Evolutionary conservation across 2,113 vertebrate genomes (phyloP).

Genomic region (Anoura caudifer): DNA sequence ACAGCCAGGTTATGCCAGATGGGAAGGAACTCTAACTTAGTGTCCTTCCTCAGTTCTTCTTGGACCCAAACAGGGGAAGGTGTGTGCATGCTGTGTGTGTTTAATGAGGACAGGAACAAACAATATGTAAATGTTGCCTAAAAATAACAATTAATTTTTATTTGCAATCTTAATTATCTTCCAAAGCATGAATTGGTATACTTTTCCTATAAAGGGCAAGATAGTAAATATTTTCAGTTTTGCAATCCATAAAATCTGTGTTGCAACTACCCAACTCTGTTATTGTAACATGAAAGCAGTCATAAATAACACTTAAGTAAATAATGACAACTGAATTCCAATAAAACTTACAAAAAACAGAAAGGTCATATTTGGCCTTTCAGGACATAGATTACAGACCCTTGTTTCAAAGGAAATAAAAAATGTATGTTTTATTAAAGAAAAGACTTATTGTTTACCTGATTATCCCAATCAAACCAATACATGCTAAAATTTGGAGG

Average conservation of each 20-base stretch:
- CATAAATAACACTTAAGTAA: not conserved
- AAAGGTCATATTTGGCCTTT: not conserved
- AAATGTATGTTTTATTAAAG: not conserved
- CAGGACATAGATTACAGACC: not conserved
- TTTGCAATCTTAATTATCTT: not conserved
- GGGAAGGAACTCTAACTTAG: rapidly evolving
- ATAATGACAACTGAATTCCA: not conserved
- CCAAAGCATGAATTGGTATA: not conserved
- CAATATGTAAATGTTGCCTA: not conserved
- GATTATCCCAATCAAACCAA: not conserved
- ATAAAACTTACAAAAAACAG: not conserved
- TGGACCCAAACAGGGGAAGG: not conserved
- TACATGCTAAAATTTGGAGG: not conserved
- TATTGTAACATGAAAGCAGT: not conserved
- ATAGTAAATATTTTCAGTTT: not conserved
- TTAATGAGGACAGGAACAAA: not conserved
- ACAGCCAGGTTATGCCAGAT: not conserved
- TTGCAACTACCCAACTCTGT: not conserved
- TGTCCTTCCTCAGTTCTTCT: not conserved
- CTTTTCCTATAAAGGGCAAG: not conserved
- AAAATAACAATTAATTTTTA: not conserved
- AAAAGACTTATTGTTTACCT: not conserved
- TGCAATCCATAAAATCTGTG: not conserved
- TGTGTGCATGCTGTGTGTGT: not conserved
- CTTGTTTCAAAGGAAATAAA: not conserved